A percentile compares a stretch with the other conserved stretches of the same genome.
Conservation (phyloP, 1,140 invertebrate genomes). For the Olivierus martensii region DNA sequence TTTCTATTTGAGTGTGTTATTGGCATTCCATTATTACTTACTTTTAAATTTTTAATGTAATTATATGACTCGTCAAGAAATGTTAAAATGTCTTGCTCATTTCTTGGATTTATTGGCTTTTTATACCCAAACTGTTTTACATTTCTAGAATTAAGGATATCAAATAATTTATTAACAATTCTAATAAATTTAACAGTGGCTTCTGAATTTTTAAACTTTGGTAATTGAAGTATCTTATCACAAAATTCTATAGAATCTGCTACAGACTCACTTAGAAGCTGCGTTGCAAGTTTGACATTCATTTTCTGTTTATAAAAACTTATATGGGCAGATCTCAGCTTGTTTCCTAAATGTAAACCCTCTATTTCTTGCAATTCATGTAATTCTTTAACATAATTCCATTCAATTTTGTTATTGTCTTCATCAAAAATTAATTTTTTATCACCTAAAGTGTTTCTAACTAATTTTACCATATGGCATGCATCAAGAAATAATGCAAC, state of each 20-base stretch:
- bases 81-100: too few species aligned
- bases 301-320: neutral
- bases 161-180: neutral
- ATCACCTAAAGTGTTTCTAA: too few species aligned
- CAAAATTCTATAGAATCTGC: neutral
- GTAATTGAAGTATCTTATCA: neutral
- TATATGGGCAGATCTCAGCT: neutral
- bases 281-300: neutral
- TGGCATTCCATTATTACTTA: too few species aligned
- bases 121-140: neutral
- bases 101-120: too few species aligned
- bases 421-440: too few species aligned
- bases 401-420: too few species aligned
- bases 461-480: too few species aligned
- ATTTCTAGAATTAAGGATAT: neutral
- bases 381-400: too few species aligned
- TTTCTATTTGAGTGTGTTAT: too few species aligned
- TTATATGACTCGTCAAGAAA: too few species aligned
- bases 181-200: neutral
- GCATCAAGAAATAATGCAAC: too few species aligned
- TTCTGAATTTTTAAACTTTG: neutral
- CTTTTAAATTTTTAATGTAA: too few species aligned
- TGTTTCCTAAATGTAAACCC: neutral
- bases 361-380: neutral
- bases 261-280: neutral